Percentiles rank a stretch among this genome's conserved stretches.
phyloP scores from a whole-genome alignment of 2,888 invertebrate genomes.

The Pyrgus malvae region DNA sequence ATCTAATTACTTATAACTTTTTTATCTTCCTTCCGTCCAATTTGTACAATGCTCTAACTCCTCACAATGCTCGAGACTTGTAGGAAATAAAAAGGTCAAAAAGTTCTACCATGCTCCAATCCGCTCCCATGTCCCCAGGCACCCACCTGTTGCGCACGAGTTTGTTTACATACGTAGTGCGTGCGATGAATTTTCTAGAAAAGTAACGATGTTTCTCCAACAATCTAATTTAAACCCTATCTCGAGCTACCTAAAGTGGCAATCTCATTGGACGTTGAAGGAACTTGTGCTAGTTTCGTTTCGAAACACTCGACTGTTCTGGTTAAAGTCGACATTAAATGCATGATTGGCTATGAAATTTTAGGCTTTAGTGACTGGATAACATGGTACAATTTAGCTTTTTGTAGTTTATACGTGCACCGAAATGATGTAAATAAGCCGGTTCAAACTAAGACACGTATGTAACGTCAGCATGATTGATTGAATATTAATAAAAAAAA shows the following conservation, averaged over 20 bases:
- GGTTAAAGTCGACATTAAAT: conserved; percentile 21
- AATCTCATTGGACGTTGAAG: conserved; percentile 8
- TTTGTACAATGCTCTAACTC: too few species aligned
- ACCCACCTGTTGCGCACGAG: conserved; percentile 55
- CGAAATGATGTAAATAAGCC: conserved; percentile 8
- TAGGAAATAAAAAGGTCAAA: conserved; percentile 8
- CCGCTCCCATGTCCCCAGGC: conserved; percentile 21
- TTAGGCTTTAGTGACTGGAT: neutral
- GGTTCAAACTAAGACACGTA: neutral
- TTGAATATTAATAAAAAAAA: neutral
- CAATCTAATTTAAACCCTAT: conserved; percentile 30
- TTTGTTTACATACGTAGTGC: conserved; percentile 60
- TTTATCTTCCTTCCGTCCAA: too few species aligned
- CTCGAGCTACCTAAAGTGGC: neutral
- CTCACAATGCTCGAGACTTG: too few species aligned
- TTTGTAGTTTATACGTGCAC: neutral
- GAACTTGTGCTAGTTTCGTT: conserved; percentile 31
- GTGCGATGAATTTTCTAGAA: conserved; percentile 51
- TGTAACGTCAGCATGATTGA: conserved; percentile 22
- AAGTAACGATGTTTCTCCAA: conserved; percentile 28
- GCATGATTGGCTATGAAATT: neutral
- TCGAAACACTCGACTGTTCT: conserved; percentile 33
- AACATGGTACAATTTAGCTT: neutral
- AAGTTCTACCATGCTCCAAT: conserved; percentile 1
- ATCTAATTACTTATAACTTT: too few species aligned